A percentile compares a stretch with the other conserved stretches of the same genome.
Conservation (phyloP, 2,113 vertebrate genomes). For the Pedetes capensis region DNA sequence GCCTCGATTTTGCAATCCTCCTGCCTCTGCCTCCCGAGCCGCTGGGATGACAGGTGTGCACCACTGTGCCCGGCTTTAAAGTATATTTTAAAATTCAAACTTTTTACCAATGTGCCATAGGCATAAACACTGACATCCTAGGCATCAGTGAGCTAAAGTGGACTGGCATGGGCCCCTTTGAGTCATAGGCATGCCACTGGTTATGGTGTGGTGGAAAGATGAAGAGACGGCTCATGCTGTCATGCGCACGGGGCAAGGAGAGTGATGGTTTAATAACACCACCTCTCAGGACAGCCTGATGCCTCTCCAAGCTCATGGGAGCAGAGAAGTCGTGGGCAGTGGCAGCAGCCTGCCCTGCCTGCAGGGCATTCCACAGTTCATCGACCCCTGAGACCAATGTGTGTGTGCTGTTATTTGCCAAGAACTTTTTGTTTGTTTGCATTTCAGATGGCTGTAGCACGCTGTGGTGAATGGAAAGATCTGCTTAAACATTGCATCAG, state of each 20-base stretch:
- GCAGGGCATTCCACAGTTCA: not conserved
- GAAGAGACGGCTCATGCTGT: not conserved
- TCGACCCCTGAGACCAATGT: not conserved
- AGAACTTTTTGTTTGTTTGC: slow-evolving; percentile 64
- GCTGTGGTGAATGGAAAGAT: slow-evolving; percentile 52
- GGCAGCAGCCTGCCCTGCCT: not conserved
- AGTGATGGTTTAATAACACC: not conserved
- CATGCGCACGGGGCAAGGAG: not conserved
- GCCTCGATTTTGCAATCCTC: too few species aligned
- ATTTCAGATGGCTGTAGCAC: not conserved
- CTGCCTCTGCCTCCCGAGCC: too few species aligned
- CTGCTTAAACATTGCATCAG: slow-evolving; percentile 26
- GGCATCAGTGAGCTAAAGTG: too few species aligned
- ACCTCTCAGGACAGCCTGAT: too few species aligned
- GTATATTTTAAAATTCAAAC: not conserved
- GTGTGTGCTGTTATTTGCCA: slow-evolving; percentile 1
- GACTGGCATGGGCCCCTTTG: too few species aligned
- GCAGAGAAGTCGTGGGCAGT: not conserved
- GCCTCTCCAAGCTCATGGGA: not conserved
- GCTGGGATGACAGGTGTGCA: too few species aligned
- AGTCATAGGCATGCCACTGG: too few species aligned
- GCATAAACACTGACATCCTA: too few species aligned
- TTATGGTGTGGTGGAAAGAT: not conserved
- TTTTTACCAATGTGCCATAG: not conserved
- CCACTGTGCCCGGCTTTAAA: too few species aligned